Evolutionary conservation across 2,797 vertebrate species (phyloP), one percentile per base, ranked within the genome.

Genomic region (Setipinna tenuifilis): DNA sequence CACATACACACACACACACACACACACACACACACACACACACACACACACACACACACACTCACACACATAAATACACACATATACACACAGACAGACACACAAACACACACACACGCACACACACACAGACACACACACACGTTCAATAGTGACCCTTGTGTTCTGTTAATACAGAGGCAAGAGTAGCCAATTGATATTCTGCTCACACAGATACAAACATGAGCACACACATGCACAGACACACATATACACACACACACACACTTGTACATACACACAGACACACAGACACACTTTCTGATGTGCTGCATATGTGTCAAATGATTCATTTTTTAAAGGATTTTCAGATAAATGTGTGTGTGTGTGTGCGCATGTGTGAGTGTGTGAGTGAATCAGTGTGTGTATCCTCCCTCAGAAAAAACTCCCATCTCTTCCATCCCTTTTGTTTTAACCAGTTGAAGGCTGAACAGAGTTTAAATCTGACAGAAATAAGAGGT

Each of bases 191-290:
- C 50, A 12, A 11, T 54, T 54, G 50, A 54, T 12, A 85, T 89
- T 86, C 46, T 62, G 85, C 81, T 85, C 61, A 86, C 88, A 31
- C 71, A 86, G 82, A 84, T 84, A 83, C 16, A 65, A 23, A 65
- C 23, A 65, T 9, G 35, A 41, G n/a, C 61, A 23, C 31, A 61
- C 62, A 31, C 50, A 54, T 7, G 9, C 50, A 54, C 50, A 54
- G 58, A 86, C 88, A 35, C 71, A 86, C 83, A 85, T 84, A 83
- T 12, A 71, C 65, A 71, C 28, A 71, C 25, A 71, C 28, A 71
- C 25, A 31, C 62, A 86, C 88, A 31, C 71, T 85, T 82, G 84
- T 84, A 83, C 17, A 71, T 25, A 71, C 28, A 71, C 25, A 71
- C 28, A 71, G 10, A 31, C 46, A 48, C 46, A 48, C 10, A 10